Percentiles rank a stretch among this genome's conserved stretches.
Conservation (phyloP, 2,888 invertebrate genomes). For the Geophilus truncorum region DNA sequence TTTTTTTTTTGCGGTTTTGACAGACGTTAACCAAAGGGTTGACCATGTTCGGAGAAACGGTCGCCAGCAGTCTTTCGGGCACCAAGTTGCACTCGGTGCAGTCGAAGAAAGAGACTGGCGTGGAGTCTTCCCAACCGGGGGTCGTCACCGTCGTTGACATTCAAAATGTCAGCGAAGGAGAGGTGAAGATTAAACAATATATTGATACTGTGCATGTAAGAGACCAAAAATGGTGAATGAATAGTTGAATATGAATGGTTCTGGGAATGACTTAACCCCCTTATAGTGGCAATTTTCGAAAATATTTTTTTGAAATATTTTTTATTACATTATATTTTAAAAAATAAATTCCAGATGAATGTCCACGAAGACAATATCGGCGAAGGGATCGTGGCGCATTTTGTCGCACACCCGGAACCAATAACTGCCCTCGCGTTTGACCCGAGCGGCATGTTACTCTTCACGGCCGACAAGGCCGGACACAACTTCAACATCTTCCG, state of each 20-base stretch:
- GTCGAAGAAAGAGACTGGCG: not conserved
- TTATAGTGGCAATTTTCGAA: too few relatives aligned
- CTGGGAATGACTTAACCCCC: too few relatives aligned
- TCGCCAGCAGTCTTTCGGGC: constrained; percentile 83
- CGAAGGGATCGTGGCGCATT: constrained; percentile 78
- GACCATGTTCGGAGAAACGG: constrained; percentile 70
- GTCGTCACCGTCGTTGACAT: constrained; percentile 79
- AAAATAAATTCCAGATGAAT: constrained; percentile 46
- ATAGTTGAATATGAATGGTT: too few relatives aligned
- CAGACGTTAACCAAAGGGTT: constrained; percentile 69
- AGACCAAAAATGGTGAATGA: not conserved
- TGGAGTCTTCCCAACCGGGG: constrained; percentile 68
- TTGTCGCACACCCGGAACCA: constrained; percentile 72
- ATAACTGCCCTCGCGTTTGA: constrained; percentile 87
- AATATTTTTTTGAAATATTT: too few relatives aligned
- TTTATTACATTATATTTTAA: too few relatives aligned
- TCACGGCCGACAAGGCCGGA: constrained; percentile 87
- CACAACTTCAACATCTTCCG: constrained; percentile 95
- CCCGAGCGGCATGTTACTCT: constrained; percentile 77
- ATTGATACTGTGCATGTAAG: not conserved
- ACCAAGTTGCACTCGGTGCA: constrained; percentile 41
- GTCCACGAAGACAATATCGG: constrained; percentile 57
- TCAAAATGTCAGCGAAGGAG: constrained; percentile 41
- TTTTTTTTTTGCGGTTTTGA: constrained; percentile 22
- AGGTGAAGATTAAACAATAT: constrained; percentile 32